A percentile compares a stretch with the other conserved stretches of the same genome.
These are phyloP conservation scores for Drosophila stalkeri DNA, from an alignment of 2,888 invertebrate genomes.

Conservation along the genomic window DNA sequence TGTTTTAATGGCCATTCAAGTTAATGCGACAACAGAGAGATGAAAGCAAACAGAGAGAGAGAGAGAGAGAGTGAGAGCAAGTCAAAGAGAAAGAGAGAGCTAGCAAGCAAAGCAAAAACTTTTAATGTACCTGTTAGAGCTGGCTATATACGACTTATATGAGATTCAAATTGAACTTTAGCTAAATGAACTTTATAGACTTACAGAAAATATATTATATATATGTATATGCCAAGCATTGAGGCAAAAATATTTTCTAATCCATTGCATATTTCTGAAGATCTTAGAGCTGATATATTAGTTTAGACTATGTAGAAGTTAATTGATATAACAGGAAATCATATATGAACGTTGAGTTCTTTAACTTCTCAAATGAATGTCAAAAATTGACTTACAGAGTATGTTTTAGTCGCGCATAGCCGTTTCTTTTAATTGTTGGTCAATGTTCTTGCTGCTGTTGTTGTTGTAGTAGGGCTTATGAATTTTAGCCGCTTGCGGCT, in stretches of 20 bases:
- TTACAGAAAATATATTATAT: background rate
- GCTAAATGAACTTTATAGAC: background rate
- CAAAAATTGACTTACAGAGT: background rate
- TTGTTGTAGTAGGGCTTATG: slow-evolving; percentile 38
- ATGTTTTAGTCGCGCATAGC: background rate
- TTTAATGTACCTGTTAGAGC: slow-evolving; percentile 1
- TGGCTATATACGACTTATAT: background rate
- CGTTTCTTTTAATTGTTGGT: slow-evolving; percentile 1
- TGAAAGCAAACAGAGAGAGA: background rate
- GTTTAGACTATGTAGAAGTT: background rate
- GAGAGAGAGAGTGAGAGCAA: background rate
- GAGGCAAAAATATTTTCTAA: no score
- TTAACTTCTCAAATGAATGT: no score
- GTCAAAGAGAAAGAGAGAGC: background rate
- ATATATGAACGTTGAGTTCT: no score
- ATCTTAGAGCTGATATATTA: background rate
- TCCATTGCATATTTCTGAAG: no score
- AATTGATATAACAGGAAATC: background rate
- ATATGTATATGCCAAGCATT: no score
- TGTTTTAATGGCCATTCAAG: slow-evolving; percentile 63
- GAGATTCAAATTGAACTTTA: background rate
- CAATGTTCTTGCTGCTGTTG: slow-evolving; percentile 11
- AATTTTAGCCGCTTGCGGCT: slow-evolving; percentile 50
- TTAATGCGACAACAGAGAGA: slow-evolving; percentile 37
- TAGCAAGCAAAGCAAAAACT: slow-evolving; percentile 6